Base-by-base conservation (phyloP, 2,797 vertebrate species). In the Tolypeutes matacus region DNA sequence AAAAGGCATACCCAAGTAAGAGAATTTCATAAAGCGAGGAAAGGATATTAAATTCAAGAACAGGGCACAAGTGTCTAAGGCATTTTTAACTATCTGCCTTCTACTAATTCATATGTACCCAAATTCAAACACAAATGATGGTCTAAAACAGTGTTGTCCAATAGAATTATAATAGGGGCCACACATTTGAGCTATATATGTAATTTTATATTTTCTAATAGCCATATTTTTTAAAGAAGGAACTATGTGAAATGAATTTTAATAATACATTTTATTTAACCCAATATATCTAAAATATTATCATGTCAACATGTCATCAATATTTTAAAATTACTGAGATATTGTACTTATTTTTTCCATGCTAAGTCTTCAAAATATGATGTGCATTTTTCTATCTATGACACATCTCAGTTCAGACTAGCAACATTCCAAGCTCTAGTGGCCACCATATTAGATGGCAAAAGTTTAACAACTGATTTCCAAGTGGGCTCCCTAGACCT, bases 231-330 rank as follows among this genome's bases (percentile, higher is more conserved):
- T 4, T 1, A 29, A 51, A 53, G 21, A 13, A 60, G 53, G 93
- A 84, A 69, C 5, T 58, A 46, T 39, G 23, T 76, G 12, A 91
- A 93, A 77, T 93, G 86, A 46, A 85, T 85, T 87, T 84, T 95
- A 69, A 84, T 72, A 72, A 76, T 9, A 46, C 8, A 39, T 72
- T 84, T 92, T 87, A 69, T 69, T 86, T 76, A 82, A 73, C 27
- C 27, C 36, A 82, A 17, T 69, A 69, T 78, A 62, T 36, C 21
- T 20, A 90, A 78, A 86, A 91, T 53, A 39, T 42, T 80, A 77
- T 90, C 65, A 69, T 56, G n/a, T n/a, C 25, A 13, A 64, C 11
- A 39, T 25, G 13, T 20, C 53, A 69, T 53, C 51, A 36, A 31
- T 60, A 69, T 65, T 94, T 82, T 53, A 4, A 75, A 64, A 77